phyloP scores from a whole-genome alignment of 2,888 invertebrate genomes.

The Yponomeuta malinellus region DNA sequence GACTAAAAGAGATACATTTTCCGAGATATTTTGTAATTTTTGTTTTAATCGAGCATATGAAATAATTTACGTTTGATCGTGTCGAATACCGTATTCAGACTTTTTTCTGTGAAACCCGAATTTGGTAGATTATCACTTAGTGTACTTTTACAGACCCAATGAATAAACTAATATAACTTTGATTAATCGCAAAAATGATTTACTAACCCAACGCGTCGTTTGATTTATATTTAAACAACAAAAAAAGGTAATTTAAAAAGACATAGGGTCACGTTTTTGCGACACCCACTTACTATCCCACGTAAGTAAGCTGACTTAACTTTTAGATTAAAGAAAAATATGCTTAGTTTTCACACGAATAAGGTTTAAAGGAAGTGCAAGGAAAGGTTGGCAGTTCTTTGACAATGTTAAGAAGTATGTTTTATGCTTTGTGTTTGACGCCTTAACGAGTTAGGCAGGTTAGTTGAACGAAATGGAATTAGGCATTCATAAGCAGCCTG shows the following conservation, averaged over 20 bases:
- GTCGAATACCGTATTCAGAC: too few relatives aligned
- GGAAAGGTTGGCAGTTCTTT: slow-evolving; percentile 26
- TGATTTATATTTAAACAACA: slow-evolving; percentile 11
- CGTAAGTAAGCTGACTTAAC: neutral
- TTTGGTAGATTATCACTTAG: too few relatives aligned
- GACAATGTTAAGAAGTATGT: slow-evolving; percentile 40
- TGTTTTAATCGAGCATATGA: too few relatives aligned
- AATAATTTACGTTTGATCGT: too few relatives aligned
- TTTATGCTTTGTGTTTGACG: slow-evolving; percentile 34
- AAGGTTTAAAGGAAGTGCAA: neutral
- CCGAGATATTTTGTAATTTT: too few relatives aligned
- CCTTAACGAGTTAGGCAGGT: neutral
- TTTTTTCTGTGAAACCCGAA: too few relatives aligned
- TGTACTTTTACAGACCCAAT: too few relatives aligned
- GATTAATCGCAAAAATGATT: slow-evolving; percentile 43
- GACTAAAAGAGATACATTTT: too few relatives aligned
- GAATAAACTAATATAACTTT: slow-evolving; percentile 19
- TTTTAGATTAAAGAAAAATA: neutral
- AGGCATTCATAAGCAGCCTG: neutral
- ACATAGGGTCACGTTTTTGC: slow-evolving; percentile 38
- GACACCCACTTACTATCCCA: slow-evolving; percentile 27
- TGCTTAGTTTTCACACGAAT: neutral
- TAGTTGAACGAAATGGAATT: neutral
- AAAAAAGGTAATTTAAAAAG: slow-evolving; percentile 31
- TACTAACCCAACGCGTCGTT: slow-evolving; percentile 22